Base-by-base conservation (phyloP, 2,113 vertebrate genomes). In the Pollachius pollachius region DNA sequence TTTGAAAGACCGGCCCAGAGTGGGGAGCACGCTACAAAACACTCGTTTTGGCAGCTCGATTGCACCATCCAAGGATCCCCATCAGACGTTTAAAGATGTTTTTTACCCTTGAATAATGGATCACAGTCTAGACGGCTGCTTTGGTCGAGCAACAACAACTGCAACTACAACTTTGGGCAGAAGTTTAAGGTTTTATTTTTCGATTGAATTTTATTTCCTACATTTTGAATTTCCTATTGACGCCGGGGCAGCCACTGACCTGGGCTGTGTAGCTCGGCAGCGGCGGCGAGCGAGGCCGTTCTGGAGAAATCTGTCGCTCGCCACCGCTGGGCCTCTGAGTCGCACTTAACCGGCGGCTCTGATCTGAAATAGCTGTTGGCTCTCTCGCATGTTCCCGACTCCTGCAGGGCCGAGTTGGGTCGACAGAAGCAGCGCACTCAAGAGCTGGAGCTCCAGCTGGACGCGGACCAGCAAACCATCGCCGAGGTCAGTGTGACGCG, bases 351-450 rank as follows among this genome's bases (percentile, higher is more conserved):
- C 41, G 8, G 8, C 41, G 11, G 41, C 41, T 57, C 15, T 57
- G 54, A 17, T 57, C 54, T 57, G 11, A 48, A 48, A 48, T 48
- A 48, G 41, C 41, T 13, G 41, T 7, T 8, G 7, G n/a, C 58
- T 21, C 21, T 21, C n/a, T 60, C 1, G 6, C 2, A 7, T 17
- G 15, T n/a, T 9, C 58, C 58, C n/a, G 11, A 15, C n/a, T 21
- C 0, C 90, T 80, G 85, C 78, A 99, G 97, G 85, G 90, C 86
- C 52, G 95, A 98, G 72, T 82, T 97, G 85, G 93, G 69, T 83
- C 93, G 90, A 65, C 95, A 97, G 64, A 98, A 96, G 85, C 93
- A 93, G 70, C 92, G 88, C 2, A 91, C 86, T 64, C 94, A 94
- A 67, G 93, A 95, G 59, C 89, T 98, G 41, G 82, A 94, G 83